Evolutionary conservation across 2,888 invertebrate genomes (phyloP).

Genomic region (Drepanosiphum platanoidis): DNA sequence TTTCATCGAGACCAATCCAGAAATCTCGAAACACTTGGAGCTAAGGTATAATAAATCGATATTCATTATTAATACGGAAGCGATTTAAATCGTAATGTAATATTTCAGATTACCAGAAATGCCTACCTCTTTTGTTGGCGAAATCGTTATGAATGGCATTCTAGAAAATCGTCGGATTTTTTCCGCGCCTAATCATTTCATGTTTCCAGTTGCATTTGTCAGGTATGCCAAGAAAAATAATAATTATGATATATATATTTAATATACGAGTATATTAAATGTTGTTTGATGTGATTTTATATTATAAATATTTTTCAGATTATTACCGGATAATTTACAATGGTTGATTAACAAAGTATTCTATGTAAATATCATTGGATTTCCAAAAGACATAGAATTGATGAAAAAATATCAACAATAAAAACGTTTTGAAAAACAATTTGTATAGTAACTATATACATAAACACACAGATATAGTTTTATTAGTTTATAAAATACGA

Average conservation of each 20-base stretch:
- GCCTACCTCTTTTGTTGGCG: constrained; percentile 34
- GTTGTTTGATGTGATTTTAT: background rate
- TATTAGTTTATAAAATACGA: too few species aligned
- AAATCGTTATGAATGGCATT: constrained; percentile 41
- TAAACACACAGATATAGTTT: too few species aligned
- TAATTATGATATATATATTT: too few species aligned
- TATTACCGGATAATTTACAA: constrained; percentile 41
- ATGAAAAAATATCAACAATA: constrained; percentile 33
- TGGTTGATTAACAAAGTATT: constrained; percentile 31
- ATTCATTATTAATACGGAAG: background rate
- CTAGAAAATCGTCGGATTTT: constrained; percentile 51
- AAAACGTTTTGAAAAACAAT: background rate
- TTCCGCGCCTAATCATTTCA: constrained; percentile 47
- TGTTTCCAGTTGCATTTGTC: constrained; percentile 20
- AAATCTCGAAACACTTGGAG: constrained; percentile 61
- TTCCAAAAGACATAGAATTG: constrained; percentile 32
- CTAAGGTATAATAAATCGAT: constrained; percentile 54
- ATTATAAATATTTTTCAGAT: constrained; percentile 12
- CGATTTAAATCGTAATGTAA: background rate
- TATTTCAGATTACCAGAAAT: constrained; percentile 48
- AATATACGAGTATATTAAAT: background rate
- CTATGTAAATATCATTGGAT: constrained; percentile 43
- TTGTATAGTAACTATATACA: too few species aligned
- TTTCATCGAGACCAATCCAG: constrained; percentile 90
- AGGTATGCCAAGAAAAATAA: too few species aligned